Evolutionary conservation across 2,888 invertebrate species (phyloP), one percentile per base, ranked within the genome.

Genomic region (Troides oblongomaculatus): DNA sequence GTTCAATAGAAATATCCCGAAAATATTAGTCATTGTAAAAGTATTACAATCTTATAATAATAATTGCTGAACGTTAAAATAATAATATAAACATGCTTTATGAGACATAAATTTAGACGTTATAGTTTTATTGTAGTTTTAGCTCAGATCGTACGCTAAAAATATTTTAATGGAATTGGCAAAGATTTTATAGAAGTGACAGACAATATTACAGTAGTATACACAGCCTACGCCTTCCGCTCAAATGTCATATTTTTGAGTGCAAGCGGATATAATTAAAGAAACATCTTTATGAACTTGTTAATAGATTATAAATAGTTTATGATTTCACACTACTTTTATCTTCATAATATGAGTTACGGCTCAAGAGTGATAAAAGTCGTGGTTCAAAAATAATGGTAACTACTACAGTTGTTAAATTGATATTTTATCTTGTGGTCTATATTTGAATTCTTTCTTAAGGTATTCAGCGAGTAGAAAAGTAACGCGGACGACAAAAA

Each of bases 141-240:
- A 21, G 21, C 56, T 56, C 5, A 56, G 21, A 56, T 56, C 8
- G n/a, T n/a, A 10, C 56, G 56, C 21, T 56, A n/a, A 21, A 56
- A 56, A n/a, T 56, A n/a, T 56, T 56, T 56, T 56, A 21, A 56
- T 56, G 10, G n/a, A 56, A 56, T 56, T 21, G 56, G 56, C 56
- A 21, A 56, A 56, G 21, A 56, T 56, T 21, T 56, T n/a, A 1
- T 8, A 56, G 56, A 56, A 56, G n/a, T 56, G 56, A 56, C 56
- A 21, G 56, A 0, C 56, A 56, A 56, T 56, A 21, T 56, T 56
- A 56, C 6, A 14, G 56, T 21, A 56, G 21, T 21, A 21, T 56
- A 46, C 14, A 10, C 46, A 56, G 56, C 56, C 56, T 56, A 56
- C 56, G 56, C 56, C 5, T 56, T 56, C 56, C 56, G 56, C 56